phyloP scores from a whole-genome alignment of 2,888 invertebrate genomes.

The Coenonympha glycerion region DNA sequence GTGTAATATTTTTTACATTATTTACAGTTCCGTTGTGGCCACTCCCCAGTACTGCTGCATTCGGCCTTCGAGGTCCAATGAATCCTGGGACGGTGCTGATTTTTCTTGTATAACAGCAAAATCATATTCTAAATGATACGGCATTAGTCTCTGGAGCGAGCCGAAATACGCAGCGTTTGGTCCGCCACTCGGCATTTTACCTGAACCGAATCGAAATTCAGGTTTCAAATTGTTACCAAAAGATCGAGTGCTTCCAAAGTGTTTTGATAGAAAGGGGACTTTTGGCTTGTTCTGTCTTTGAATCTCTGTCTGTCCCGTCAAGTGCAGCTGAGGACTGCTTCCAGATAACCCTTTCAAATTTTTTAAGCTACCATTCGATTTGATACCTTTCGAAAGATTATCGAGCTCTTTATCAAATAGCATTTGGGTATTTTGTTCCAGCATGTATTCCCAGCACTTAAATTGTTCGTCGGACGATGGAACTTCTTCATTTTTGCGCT shows the following conservation, averaged over 20 bases:
- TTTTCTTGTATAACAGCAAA: conserved; percentile 89
- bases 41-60: conserved; percentile 96
- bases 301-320: conserved; percentile 36
- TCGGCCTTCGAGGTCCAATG: conserved; percentile 85
- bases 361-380: conserved; percentile 71
- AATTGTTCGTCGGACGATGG: conserved; percentile 88
- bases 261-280: conserved; percentile 79
- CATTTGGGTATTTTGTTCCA: conserved; percentile 92
- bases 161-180: conserved; percentile 93
- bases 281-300: conserved; percentile 46
- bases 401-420: conserved; percentile 91
- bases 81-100: conserved; percentile 79
- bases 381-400: conserved; percentile 81
- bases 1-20: conserved; percentile 22
- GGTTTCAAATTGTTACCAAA: conserved; percentile 81
- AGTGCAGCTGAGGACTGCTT: conserved; percentile 81
- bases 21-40: conserved; percentile 88
- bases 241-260: conserved; percentile 87
- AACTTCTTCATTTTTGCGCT: conserved; percentile 54
- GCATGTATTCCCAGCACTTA: conserved; percentile 95
- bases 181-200: conserved; percentile 81
- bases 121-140: conserved; percentile 86
- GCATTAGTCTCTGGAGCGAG: conserved; percentile 88
- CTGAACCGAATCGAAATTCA: conserved; percentile 75
- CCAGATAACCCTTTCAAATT: conserved; percentile 79